Percentiles rank a stretch among this genome's conserved stretches.
Conservation (phyloP, 2,797 vertebrate genomes). For the Pangasius larnaudii region DNA sequence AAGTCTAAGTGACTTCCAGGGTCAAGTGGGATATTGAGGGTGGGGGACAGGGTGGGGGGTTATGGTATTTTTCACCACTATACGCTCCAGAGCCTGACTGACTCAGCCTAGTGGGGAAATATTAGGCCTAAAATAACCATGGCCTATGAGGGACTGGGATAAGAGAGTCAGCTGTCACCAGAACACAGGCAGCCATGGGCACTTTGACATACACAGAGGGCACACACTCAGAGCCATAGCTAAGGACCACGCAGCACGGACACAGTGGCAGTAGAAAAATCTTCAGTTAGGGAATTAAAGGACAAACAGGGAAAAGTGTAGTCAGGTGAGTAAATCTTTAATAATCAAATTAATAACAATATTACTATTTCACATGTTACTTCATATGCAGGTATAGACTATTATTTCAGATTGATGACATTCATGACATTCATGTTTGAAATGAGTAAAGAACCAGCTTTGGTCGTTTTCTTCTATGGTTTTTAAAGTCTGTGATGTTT, state of each 20-base stretch:
- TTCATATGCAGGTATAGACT: neutral
- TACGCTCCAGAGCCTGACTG: slow-evolving; percentile 72
- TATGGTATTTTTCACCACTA: slow-evolving; percentile 38
- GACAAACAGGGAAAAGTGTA: neutral
- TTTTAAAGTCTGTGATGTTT: neutral
- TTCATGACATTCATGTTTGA: too few species aligned
- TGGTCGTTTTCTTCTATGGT: neutral
- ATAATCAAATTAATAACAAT: neutral
- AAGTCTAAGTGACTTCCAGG: slow-evolving; percentile 22
- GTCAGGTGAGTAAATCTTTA: slow-evolving; percentile 40
- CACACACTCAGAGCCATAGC: slow-evolving; percentile 35
- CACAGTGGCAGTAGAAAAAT: neutral
- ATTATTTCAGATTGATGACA: neutral
- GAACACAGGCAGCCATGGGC: slow-evolving; percentile 59
- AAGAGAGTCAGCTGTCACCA: slow-evolving; percentile 83
- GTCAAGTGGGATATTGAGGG: slow-evolving; percentile 33
- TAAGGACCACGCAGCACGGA: slow-evolving; percentile 13
- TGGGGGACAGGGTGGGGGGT: neutral
- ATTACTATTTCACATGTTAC: neutral
- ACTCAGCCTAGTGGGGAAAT: slow-evolving; percentile 73
- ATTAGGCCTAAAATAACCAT: slow-evolving; percentile 79
- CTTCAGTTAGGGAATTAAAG: slow-evolving; percentile 16
- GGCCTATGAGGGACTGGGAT: slow-evolving; percentile 69
- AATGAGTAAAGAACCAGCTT: neutral
- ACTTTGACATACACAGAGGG: slow-evolving; percentile 59